Percentiles rank a stretch among this genome's conserved stretches.
phyloP scores from a whole-genome alignment of 2,888 invertebrate genomes.

The Drosophila barbarae region DNA sequence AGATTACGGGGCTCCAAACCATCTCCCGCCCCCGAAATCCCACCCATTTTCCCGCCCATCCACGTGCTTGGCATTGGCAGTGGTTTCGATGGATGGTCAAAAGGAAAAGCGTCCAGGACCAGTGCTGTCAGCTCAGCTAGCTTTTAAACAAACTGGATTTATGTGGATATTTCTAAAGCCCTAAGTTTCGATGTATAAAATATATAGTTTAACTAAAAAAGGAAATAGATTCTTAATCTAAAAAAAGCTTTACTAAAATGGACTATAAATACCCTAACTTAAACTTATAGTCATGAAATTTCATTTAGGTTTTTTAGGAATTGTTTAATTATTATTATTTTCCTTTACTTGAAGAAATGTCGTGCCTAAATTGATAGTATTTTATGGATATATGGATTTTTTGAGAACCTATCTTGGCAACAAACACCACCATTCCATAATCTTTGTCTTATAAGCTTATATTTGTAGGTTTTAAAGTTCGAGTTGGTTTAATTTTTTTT shows the following conservation, averaged over 20 bases:
- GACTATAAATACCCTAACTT: not conserved
- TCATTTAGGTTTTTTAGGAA: not conserved
- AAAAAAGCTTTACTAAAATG: not conserved
- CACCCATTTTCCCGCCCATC: constrained; percentile 12
- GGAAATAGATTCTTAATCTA: not conserved
- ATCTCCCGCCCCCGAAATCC: constrained; percentile 6
- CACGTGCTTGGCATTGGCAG: constrained; percentile 66
- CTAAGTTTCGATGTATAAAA: not conserved
- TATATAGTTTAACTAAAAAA: not conserved
- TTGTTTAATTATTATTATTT: not conserved
- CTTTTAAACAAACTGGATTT: not conserved
- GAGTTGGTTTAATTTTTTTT: not conserved
- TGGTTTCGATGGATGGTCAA: constrained; percentile 42
- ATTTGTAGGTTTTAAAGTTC: no score
- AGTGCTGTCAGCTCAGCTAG: constrained; percentile 13
- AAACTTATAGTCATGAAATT: not conserved
- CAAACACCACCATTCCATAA: not conserved
- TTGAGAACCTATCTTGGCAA: not conserved
- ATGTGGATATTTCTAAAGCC: no score
- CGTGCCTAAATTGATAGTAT: no score
- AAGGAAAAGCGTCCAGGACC: constrained; percentile 20
- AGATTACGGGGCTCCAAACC: constrained; percentile 47
- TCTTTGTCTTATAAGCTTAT: not conserved
- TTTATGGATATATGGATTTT: not conserved
- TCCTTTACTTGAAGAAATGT: no score